Evolutionary conservation across 2,113 vertebrate genomes (phyloP).

Genomic region (Macroglossus sobrinus): DNA sequence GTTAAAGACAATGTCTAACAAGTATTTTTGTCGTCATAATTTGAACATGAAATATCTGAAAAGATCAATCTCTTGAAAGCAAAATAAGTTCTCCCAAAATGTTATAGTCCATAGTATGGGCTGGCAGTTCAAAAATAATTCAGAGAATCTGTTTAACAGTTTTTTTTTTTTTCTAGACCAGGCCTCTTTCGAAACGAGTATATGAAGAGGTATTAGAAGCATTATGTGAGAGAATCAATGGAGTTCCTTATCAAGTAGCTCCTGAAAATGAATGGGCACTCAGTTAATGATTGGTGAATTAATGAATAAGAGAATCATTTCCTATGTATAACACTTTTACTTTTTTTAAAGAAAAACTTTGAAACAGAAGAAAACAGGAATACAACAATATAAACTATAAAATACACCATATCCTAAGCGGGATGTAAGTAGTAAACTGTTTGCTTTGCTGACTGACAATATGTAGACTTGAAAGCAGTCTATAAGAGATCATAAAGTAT

Average conservation of each 20-base stretch:
- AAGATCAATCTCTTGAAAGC: background rate
- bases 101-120: background rate
- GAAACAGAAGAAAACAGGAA: constrained; percentile 10
- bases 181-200: background rate
- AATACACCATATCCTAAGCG: background rate
- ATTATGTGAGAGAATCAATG: background rate
- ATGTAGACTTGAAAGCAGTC: background rate
- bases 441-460: background rate
- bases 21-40: background rate
- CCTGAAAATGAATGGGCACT: background rate
- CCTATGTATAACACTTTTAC: background rate
- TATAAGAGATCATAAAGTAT: background rate
- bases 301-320: background rate
- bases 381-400: background rate
- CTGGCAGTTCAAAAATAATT: constrained; percentile 15
- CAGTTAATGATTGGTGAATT: background rate
- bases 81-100: background rate
- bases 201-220: background rate
- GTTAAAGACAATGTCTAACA: background rate
- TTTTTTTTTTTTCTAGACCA: background rate
- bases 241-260: background rate
- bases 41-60: background rate
- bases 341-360: constrained; percentile 25
- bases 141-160: background rate
- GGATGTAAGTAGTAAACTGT: background rate